Percentiles rank a stretch among this genome's conserved stretches.
Evolutionary conservation across 1,140 invertebrate genomes (phyloP).

Genomic region (Macrosteles quadrilineatus): DNA sequence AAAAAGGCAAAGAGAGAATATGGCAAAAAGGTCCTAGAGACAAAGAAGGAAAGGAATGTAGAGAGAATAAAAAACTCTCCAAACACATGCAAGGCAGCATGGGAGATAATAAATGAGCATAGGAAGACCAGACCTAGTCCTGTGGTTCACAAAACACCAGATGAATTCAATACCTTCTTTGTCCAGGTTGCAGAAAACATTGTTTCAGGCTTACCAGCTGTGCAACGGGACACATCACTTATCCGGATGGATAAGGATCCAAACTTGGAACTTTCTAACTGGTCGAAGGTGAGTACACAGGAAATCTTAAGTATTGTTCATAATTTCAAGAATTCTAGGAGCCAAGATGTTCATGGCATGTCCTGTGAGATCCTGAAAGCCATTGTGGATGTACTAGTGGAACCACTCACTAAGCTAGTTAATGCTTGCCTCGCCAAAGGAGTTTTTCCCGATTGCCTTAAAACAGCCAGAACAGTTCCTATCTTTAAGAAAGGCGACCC

Average conservation of each 20-base stretch:
- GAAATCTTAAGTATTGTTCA: neutral
- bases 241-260: neutral
- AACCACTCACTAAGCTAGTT: neutral
- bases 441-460: too few relatives aligned
- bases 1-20: neutral
- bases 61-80: neutral
- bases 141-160: neutral
- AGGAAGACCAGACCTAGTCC: neutral
- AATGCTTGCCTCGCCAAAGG: neutral
- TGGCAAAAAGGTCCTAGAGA: neutral
- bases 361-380: too few relatives aligned
- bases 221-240: neutral
- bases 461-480: neutral
- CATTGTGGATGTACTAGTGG: neutral
- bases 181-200: constrained; percentile 8
- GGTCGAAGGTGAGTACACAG: neutral
- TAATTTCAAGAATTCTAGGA: too few relatives aligned
- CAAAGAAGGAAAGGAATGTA: neutral
- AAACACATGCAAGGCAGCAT: constrained; percentile 12
- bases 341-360: too few relatives aligned
- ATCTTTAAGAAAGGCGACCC: constrained; percentile 15
- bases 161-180: constrained; percentile 17
- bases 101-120: constrained; percentile 1
- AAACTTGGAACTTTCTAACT: neutral
- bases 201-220: neutral